A percentile compares a stretch with the other conserved stretches of the same genome.
Conservation (phyloP, 2,888 invertebrate species). For the Dynastes hyllus region DNA sequence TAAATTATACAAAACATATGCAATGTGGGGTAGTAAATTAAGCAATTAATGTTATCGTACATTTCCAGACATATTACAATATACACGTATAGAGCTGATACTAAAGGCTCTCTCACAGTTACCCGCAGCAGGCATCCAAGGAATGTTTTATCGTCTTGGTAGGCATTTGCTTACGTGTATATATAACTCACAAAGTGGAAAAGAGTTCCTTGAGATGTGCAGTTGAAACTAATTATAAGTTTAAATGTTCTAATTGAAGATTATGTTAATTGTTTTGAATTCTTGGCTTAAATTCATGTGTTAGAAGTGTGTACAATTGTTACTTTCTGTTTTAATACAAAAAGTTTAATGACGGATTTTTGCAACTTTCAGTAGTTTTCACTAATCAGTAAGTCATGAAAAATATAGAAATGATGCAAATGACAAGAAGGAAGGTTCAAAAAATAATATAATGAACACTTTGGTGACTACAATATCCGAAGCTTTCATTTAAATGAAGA, state of each 20-base stretch:
- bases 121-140: slow-evolving; percentile 22
- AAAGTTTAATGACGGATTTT: no score
- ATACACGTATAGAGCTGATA: slow-evolving; percentile 42
- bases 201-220: slow-evolving; percentile 6
- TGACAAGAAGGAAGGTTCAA: no score
- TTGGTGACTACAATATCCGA: no score
- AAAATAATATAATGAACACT: no score
- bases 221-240: slow-evolving; percentile 3
- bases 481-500: no score
- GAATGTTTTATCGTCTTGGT: slow-evolving; percentile 36
- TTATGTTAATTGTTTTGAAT: background rate
- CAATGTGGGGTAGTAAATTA: slow-evolving; percentile 50
- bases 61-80: slow-evolving; percentile 46
- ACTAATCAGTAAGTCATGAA: no score
- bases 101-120: slow-evolving; percentile 17
- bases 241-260: slow-evolving; percentile 8
- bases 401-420: no score
- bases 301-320: no score
- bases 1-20: slow-evolving; percentile 51
- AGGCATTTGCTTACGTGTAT: slow-evolving; percentile 1
- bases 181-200: background rate
- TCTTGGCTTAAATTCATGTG: no score
- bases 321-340: no score
- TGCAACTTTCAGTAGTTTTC: no score
- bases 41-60: slow-evolving; percentile 53